Base-by-base conservation (phyloP, 2,797 vertebrate species). In the Acrossocheilus wenchowensis region DNA sequence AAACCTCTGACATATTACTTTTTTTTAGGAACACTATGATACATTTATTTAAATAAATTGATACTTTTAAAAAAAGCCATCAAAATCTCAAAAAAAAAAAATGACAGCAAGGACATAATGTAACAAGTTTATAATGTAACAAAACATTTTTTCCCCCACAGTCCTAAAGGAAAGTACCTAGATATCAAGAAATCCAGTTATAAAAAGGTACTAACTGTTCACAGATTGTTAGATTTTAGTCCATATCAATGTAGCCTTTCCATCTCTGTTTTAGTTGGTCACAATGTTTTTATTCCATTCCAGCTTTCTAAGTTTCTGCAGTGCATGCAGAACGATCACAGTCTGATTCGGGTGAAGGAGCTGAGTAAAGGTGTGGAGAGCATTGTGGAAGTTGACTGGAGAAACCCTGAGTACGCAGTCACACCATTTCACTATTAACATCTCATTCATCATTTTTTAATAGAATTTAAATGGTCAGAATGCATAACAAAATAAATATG, bases 131-230 rank as follows among this genome's bases (percentile, higher is more conserved):
- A 7, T 21, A 2, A 57, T n/a, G 21, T 10, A 19, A 60, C 26
- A 30, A 30, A 14, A 5, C 0, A 2, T 23, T 60, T 30, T 80
- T 87, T 30, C 30, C 88, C 72, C 92, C 92, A 62, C 85, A 98
- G 97, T 92, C 97, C 97, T 19, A 96, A 92, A 90, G 97, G 96
- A 92, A 96, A 92, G 82, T 96, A 96, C 85, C 91, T 99, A 86
- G 98, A 99, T 88, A 95, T 99, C 83, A 99, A 97, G 96, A 99
- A 97, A 91, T 98, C 98, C 88, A 99, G 97, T 92, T 99, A 97
- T 91, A 99, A 96, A 93, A 99, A 99, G 97, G 98, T 99, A 93
- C 0, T 30, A 14, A 10, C n/a, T 14, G 19, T 19, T 82, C 41
- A 54, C 72, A 23, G 12, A 77, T 23, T 84, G 14, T 11, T n/a